Base-by-base conservation (phyloP, 2,888 invertebrate genomes). In the Druceiella hillmani region DNA sequence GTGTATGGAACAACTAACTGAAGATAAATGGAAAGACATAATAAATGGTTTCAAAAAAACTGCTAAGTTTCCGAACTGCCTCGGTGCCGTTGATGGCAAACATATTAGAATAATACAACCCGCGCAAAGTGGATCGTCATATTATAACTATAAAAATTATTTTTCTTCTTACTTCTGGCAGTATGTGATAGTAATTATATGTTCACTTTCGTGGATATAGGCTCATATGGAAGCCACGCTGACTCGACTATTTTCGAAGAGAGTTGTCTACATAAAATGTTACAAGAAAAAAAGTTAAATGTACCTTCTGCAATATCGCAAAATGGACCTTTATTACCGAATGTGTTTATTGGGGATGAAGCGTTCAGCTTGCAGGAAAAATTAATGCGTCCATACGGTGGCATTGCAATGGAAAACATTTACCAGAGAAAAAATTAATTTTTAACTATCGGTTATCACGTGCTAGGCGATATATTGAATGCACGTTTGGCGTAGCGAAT, bases 31-130 rank as follows among this genome's bases (percentile, higher is more conserved):
- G 31, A 17, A 31, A 31, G 31, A 31, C 5, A 31, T 31, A n/a
- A n/a, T 2, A 36, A 41, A 44, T 22, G 33, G 38, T 35, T 32
- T 44, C 38, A 9, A 30, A 22, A 38, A 41, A 38, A 38, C 26
- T 33, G 12, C 37, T 20, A 31, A 43, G 26, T 44, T 44, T 38
- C 44, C 44, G 32, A 40, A 44, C 44, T 40, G 49, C 44, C 14
- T 48, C 11, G 44, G 44, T 7, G 51, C 52, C 17, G 38, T 50
- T 30, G 52, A 49, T 38, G 49, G 50, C 34, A 51, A 52, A 43
- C 51, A 50, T 37, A 50, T 40, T 17, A 15, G 46, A 40, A 44
- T 48, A 37, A 38, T 40, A 40, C 33, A 45, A 41, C 47, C 46
- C 30, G 36, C 33, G 9, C 25, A 34, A 14, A 38, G 45, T 45